Evolutionary conservation across 2,797 vertebrate genomes (phyloP), one percentile per base, ranked within the genome.

Genomic region (Ispidina lecontei): DNA sequence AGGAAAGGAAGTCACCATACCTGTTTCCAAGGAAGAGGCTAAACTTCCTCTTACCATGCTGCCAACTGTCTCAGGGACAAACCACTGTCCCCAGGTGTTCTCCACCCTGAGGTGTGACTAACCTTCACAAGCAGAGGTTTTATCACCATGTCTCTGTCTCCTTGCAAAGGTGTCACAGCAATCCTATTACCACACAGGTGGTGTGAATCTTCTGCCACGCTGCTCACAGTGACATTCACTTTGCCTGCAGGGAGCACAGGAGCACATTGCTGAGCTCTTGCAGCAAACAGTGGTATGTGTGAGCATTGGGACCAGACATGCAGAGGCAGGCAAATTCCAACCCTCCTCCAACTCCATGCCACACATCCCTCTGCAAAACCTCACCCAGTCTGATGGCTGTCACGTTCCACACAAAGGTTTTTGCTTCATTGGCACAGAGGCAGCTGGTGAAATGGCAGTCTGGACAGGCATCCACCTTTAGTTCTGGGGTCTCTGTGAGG

Each of bases 331-430:
- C 23, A 60, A 72, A 79, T 58, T 41, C 39, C 59, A 74, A 7
- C 14, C 16, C 17, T 79, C 29, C 22, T 67, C 28, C 62, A 4
- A 6, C 3, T 4, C 62, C 33, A 44, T 55, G 39, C 59, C 44
- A 8, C 25, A n/a, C 14, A 39, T 59, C 51, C 54, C 80, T 77
- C 70, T 55, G 39, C 41, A 25, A 70, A 72, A 12, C 29, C 94
- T 96, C 84, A 97, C 95, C 96, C 63, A 92, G 80, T 12, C 41
- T 95, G 33, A 41, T 85, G 1, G 75, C 92, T 0, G 69, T 97
- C 94, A 99, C 73, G 0, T 97, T 98, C 98, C 98, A 99, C 29
- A 91, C 92, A 92, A 98, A 98, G 68, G 97, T 98, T 83, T 96
- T 93, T 73, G 98, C 98, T 95, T 98, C 97, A 0, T 98, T 97